A percentile compares a stretch with the other conserved stretches of the same genome.
Evolutionary conservation across 2,888 invertebrate species (phyloP).

Genomic region (Ennomos erosarius): DNA sequence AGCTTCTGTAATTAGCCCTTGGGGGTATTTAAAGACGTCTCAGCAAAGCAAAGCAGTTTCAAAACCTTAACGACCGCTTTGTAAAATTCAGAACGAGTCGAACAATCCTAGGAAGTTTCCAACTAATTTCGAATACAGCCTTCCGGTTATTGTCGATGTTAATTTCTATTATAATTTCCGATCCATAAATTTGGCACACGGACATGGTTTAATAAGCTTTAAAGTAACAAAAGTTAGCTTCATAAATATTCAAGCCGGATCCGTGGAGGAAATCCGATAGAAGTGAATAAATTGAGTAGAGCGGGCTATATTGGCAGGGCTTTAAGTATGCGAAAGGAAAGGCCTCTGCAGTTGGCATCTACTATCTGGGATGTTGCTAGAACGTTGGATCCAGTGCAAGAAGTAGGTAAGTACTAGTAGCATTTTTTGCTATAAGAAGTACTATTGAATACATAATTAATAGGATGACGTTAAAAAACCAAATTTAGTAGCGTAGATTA

Average conservation of each 20-base stretch:
- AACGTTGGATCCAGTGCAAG: no score
- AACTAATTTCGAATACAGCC: constrained; percentile 20
- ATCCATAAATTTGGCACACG: constrained; percentile 49
- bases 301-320: constrained; percentile 57
- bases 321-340: constrained; percentile 25
- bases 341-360: constrained; percentile 12
- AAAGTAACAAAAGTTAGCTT: constrained; percentile 65
- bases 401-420: no score
- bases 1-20: constrained; percentile 12
- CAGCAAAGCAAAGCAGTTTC: constrained; percentile 2
- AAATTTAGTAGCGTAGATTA: no score
- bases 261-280: constrained; percentile 64
- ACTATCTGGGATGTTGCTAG: no score
- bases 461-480: no score
- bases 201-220: constrained; percentile 60
- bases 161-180: constrained; percentile 45
- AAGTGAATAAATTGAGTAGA: constrained; percentile 65
- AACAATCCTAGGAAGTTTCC: constrained; percentile 16
- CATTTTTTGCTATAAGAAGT: no score
- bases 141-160: constrained; percentile 29
- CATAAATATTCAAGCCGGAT: constrained; percentile 70
- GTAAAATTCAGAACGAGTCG: constrained; percentile 4
- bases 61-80: constrained; percentile 11
- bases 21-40: constrained; percentile 6
- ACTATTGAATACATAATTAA: no score